Evolutionary conservation across 2,888 invertebrate genomes (phyloP).

Genomic region (Pristionchus mayeri): DNA sequence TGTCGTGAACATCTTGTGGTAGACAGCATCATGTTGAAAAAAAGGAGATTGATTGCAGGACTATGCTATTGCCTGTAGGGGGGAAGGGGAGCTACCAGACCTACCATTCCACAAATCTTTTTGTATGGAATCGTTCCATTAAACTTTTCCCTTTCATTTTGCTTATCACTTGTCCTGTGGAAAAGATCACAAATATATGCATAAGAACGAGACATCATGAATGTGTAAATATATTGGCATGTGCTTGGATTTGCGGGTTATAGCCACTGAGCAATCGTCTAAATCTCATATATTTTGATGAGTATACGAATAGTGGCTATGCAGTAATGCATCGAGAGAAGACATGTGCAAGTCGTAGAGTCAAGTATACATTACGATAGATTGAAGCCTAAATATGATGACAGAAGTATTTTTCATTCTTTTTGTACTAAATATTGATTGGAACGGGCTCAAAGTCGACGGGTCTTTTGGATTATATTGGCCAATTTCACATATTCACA

Average conservation of each 20-base stretch:
- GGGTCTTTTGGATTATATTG: neutral
- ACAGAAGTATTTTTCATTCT: neutral
- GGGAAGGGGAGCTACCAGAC: too few relatives aligned
- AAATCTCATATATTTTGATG: slow-evolving; percentile 18
- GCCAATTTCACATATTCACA: neutral
- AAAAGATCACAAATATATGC: too few relatives aligned
- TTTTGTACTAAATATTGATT: too few relatives aligned
- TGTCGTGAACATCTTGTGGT: slow-evolving; percentile 21
- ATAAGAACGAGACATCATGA: too few relatives aligned
- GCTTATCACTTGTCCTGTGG: too few relatives aligned
- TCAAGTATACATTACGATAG: neutral
- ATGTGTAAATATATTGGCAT: too few relatives aligned
- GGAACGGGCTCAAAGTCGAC: neutral
- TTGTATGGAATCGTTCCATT: too few relatives aligned
- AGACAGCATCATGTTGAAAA: neutral
- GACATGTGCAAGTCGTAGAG: slow-evolving; percentile 16
- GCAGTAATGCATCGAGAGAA: neutral
- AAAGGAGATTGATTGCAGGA: too few relatives aligned
- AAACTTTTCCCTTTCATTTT: too few relatives aligned
- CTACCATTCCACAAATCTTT: too few relatives aligned
- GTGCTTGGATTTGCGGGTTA: too few relatives aligned
- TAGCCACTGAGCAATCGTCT: slow-evolving; percentile 18
- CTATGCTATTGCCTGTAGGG: too few relatives aligned
- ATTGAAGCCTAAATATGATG: neutral
- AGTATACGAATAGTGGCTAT: neutral